These are phyloP conservation scores for Agrotis clavis DNA, from an alignment of 2,888 invertebrate genomes.

Conservation along the genomic window DNA sequence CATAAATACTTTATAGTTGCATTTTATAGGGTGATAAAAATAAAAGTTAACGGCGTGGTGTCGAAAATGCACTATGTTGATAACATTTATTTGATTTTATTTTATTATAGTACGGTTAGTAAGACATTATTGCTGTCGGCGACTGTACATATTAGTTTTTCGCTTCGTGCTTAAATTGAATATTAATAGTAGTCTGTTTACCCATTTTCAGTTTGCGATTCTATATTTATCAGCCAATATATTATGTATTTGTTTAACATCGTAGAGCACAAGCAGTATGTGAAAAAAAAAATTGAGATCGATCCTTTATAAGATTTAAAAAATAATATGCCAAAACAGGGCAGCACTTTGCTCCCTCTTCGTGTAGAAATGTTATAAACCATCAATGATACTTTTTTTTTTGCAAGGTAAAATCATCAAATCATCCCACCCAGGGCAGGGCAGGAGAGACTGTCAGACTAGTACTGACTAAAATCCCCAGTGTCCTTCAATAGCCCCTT, in stretches of 20 bases:
- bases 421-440: too few species aligned
- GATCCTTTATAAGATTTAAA: too few species aligned
- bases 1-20: slow-evolving; percentile 55
- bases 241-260: not conserved
- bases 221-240: not conserved
- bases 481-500: too few species aligned
- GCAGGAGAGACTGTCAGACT: too few species aligned
- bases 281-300: too few species aligned
- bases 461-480: too few species aligned
- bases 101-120: slow-evolving; percentile 43
- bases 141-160: slow-evolving; percentile 34
- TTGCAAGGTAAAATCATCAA: too few species aligned
- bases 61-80: slow-evolving; percentile 46
- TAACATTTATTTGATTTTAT: slow-evolving; percentile 58
- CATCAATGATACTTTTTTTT: too few species aligned
- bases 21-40: slow-evolving; percentile 60
- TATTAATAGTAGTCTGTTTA: slow-evolving; percentile 15
- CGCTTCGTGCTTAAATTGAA: slow-evolving; percentile 28
- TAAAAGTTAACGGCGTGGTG: slow-evolving; percentile 48
- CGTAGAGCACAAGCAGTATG: too few species aligned
- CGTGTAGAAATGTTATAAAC: too few species aligned
- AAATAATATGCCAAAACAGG: too few species aligned
- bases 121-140: slow-evolving; percentile 54
- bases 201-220: not conserved
- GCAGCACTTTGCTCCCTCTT: too few species aligned